Evolutionary conservation across 2,888 invertebrate species (phyloP).

Genomic region (Junonia oenone): DNA sequence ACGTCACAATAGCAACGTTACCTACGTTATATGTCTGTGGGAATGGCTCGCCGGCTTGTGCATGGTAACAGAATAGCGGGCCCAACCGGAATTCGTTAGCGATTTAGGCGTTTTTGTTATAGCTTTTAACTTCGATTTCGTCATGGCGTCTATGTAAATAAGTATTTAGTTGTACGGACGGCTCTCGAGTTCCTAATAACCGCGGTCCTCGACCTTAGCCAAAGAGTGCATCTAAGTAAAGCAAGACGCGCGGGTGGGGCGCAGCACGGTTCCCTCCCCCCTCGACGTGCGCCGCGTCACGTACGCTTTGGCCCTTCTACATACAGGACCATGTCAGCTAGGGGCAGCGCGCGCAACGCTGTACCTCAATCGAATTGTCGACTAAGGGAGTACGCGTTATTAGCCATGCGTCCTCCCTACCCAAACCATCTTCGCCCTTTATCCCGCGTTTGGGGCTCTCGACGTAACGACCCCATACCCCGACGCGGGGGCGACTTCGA

Average conservation of each 20-base stretch:
- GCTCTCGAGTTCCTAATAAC: slow-evolving; percentile 9
- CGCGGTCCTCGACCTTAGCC: slow-evolving; percentile 49
- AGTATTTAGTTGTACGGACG: slow-evolving; percentile 2
- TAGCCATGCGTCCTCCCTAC: slow-evolving; percentile 49
- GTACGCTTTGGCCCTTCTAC: slow-evolving; percentile 62
- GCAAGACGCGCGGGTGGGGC: slow-evolving; percentile 56
- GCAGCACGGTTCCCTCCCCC: slow-evolving; percentile 40
- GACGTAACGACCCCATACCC: slow-evolving; percentile 44
- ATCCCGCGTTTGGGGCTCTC: slow-evolving; percentile 39
- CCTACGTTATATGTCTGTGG: slow-evolving; percentile 36
- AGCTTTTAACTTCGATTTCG: slow-evolving; percentile 1
- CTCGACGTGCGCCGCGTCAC: slow-evolving; percentile 56
- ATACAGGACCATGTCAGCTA: slow-evolving; percentile 41
- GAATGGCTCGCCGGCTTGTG: slow-evolving; percentile 40
- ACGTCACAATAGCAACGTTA: neutral
- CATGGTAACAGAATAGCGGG: slow-evolving; percentile 60
- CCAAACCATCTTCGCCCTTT: slow-evolving; percentile 43
- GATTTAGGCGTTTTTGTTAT: slow-evolving; percentile 38
- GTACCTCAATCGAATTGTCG: slow-evolving; percentile 56
- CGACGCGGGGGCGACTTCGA: slow-evolving; percentile 38
- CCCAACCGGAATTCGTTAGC: slow-evolving; percentile 58
- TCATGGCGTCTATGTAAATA: slow-evolving; percentile 15
- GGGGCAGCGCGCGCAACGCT: slow-evolving; percentile 60
- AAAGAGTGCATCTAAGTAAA: slow-evolving; percentile 54
- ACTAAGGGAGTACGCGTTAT: slow-evolving; percentile 69